These are phyloP conservation scores for Acronicta psi DNA, from an alignment of 2,888 invertebrate species.

Conservation along the genomic window DNA sequence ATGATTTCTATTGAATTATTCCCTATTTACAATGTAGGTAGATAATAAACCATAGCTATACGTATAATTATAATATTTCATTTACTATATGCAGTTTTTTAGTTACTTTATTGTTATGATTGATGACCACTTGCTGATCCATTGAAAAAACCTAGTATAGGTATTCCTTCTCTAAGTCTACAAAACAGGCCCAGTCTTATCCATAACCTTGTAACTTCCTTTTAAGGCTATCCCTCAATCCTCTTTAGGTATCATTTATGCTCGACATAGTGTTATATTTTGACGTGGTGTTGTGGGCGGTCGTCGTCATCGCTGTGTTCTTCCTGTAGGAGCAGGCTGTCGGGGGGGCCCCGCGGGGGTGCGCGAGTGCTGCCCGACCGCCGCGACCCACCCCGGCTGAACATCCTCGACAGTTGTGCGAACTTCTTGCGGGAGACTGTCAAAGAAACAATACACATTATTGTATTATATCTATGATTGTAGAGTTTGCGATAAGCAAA, in stretches of 20 bases:
- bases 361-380: slow-evolving; percentile 76
- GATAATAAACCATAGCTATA: no score
- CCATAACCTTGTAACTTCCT: slow-evolving; percentile 75
- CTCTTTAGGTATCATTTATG: slow-evolving; percentile 40
- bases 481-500: no score
- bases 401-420: slow-evolving; percentile 93
- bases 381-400: slow-evolving; percentile 91
- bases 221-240: slow-evolving; percentile 65
- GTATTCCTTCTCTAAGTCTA: slow-evolving; percentile 69
- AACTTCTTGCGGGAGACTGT: slow-evolving; percentile 94
- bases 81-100: no score
- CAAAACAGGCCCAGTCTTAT: slow-evolving; percentile 83
- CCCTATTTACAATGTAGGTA: no score
- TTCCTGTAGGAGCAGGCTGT: slow-evolving; percentile 89
- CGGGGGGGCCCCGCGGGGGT: slow-evolving; percentile 86
- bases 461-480: no score
- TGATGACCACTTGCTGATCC: slow-evolving; percentile 32
- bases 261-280: slow-evolving; percentile 55
- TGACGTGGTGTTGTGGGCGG: slow-evolving; percentile 75
- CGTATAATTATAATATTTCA: no score
- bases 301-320: slow-evolving; percentile 91
- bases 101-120: no score
- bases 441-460: no score
- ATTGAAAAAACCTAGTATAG: slow-evolving; percentile 63
- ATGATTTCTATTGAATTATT: no score